Conservation (phyloP, 1,140 invertebrate species). For the Solen grandis region DNA sequence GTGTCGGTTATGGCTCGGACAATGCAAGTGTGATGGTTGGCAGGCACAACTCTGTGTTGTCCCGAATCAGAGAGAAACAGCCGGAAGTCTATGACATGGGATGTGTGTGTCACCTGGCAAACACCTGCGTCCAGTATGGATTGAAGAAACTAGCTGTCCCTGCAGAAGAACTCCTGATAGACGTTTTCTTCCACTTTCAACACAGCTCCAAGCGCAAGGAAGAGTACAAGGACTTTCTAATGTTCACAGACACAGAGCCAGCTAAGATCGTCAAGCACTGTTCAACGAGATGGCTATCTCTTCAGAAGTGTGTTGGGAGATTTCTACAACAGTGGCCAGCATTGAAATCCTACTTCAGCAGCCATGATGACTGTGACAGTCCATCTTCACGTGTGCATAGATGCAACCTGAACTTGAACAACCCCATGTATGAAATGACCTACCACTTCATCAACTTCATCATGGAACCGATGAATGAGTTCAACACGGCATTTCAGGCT, state of each 20-base stretch:
- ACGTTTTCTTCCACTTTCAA: conserved; percentile 43
- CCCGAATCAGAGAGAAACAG: conserved; percentile 40
- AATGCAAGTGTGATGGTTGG: conserved; percentile 55
- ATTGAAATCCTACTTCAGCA: too few relatives aligned
- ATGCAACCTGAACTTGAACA: neutral
- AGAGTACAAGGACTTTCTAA: too few relatives aligned
- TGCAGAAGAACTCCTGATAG: conserved; percentile 18
- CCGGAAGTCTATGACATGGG: conserved; percentile 32
- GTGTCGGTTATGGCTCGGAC: conserved; percentile 22
- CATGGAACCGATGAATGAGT: conserved; percentile 41
- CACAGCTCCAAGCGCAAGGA: too few relatives aligned
- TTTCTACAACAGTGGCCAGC: too few relatives aligned
- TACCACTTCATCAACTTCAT: conserved; percentile 37
- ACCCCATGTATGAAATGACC: neutral
- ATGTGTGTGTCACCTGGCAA: conserved; percentile 43
- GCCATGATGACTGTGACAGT: too few relatives aligned
- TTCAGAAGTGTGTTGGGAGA: too few relatives aligned
- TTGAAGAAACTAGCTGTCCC: conserved; percentile 18
- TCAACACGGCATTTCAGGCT: conserved; percentile 52
- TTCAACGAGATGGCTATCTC: too few relatives aligned
- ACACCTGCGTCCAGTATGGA: neutral
- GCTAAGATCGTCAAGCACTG: too few relatives aligned
- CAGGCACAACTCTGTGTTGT: conserved; percentile 49
- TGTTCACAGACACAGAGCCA: too few relatives aligned
- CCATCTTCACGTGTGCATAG: conserved; percentile 38